phyloP scores from a whole-genome alignment of 2,797 vertebrate genomes.

The Phoxinus dragarum region DNA sequence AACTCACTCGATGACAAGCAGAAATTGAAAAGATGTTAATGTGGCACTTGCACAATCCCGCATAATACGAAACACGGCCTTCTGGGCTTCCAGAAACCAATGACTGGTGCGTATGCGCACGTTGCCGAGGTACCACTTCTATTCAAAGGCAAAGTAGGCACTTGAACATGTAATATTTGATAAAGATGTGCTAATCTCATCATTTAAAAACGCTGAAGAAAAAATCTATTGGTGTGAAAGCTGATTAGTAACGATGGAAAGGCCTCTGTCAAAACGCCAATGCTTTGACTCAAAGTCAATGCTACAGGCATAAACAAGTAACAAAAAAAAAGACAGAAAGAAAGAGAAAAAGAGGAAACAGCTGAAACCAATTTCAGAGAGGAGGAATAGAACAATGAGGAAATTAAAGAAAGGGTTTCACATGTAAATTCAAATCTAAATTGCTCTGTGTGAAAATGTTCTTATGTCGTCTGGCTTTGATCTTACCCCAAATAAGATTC shows the following conservation, averaged over 20 bases:
- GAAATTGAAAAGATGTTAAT: slow-evolving; percentile 53
- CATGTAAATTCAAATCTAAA: slow-evolving; percentile 39
- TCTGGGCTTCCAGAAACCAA: slow-evolving; percentile 31
- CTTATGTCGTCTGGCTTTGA: slow-evolving; percentile 24
- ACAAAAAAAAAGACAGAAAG: background rate
- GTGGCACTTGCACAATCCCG: background rate
- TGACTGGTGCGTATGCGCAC: background rate
- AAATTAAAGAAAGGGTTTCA: slow-evolving; percentile 25
- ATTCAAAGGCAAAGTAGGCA: slow-evolving; percentile 41
- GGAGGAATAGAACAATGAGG: slow-evolving; percentile 13
- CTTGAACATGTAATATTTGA: slow-evolving; percentile 30
- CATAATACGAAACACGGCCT: slow-evolving; percentile 30
- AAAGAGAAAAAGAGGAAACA: slow-evolving; percentile 4
- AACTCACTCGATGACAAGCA: slow-evolving; percentile 27
- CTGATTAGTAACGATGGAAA: slow-evolving; percentile 35
- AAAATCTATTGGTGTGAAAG: slow-evolving; percentile 44
- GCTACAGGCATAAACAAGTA: slow-evolving; percentile 44
- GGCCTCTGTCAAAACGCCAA: slow-evolving; percentile 25
- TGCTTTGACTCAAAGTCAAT: slow-evolving; percentile 12
- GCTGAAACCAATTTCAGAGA: slow-evolving; percentile 22
- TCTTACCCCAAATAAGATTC: slow-evolving; percentile 24
- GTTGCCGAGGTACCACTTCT: slow-evolving; percentile 2
- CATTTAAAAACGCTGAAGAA: slow-evolving; percentile 27
- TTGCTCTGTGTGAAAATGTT: slow-evolving; percentile 29
- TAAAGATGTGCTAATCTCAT: slow-evolving; percentile 45